These are phyloP conservation scores for Cephus spinipes DNA, from an alignment of 2,888 invertebrate genomes.

Conservation along the genomic window DNA sequence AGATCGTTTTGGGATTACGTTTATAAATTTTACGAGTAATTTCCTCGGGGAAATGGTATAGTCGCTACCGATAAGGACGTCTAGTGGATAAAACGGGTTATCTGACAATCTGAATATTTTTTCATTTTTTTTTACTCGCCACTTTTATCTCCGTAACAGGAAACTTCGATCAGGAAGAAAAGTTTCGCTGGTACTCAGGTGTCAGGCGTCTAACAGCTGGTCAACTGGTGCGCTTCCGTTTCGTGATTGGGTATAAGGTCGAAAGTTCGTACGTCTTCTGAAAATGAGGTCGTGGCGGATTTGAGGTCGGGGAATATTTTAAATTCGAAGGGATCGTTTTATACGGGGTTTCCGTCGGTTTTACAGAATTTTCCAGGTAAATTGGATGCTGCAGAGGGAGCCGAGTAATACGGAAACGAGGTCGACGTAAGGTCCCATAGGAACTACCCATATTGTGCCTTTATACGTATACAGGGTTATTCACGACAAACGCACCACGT, in stretches of 20 bases:
- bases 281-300: neutral
- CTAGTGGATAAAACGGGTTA: neutral
- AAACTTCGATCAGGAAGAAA: neutral
- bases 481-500: too few species aligned
- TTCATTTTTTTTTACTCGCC: neutral
- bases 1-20: neutral
- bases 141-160: neutral
- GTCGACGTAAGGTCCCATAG: constrained; percentile 6
- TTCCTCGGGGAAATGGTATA: neutral
- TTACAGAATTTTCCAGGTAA: constrained; percentile 9
- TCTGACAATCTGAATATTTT: neutral
- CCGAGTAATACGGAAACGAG: constrained; percentile 1
- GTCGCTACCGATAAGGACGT: neutral
- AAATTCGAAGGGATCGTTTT: neutral
- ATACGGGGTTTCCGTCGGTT: neutral
- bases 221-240: neutral
- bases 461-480: neutral
- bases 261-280: neutral
- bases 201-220: neutral
- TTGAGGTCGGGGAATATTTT: neutral
- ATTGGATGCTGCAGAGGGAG: constrained; percentile 10
- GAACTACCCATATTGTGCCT: constrained; percentile 8
- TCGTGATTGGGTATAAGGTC: neutral
- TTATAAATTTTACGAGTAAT: neutral
- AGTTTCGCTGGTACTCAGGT: neutral